Conservation (phyloP, 1,140 invertebrate genomes). For the Oncopeltus fasciatus region DNA sequence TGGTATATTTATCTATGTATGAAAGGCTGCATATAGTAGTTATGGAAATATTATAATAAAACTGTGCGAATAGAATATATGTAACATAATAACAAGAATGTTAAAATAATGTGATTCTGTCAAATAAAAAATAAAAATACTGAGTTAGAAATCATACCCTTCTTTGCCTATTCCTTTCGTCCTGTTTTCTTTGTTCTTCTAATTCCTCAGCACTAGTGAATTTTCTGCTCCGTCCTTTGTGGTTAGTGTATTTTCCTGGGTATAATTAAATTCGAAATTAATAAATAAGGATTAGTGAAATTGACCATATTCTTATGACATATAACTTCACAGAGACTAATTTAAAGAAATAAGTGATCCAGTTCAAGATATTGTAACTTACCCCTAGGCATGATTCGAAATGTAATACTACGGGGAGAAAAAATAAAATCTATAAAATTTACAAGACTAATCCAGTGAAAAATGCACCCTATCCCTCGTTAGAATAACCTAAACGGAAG, state of each 20-base stretch:
- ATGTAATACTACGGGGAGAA: neutral
- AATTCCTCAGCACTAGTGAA: conserved; percentile 89
- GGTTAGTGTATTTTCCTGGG: conserved; percentile 75
- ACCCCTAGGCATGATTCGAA: conserved; percentile 13
- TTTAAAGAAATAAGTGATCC: neutral
- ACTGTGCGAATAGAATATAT: too few relatives aligned
- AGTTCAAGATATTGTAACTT: neutral
- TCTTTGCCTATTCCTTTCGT: conserved; percentile 52
- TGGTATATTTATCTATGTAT: too few relatives aligned
- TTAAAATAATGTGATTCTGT: too few relatives aligned
- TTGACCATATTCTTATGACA: neutral
- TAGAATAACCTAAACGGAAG: neutral
- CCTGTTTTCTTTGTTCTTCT: conserved; percentile 67
- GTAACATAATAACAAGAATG: too few relatives aligned
- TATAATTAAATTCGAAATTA: neutral
- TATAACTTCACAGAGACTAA: neutral
- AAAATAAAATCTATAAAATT: neutral
- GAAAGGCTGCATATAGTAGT: too few relatives aligned
- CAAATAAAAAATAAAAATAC: too few relatives aligned
- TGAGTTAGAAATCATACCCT: too few relatives aligned
- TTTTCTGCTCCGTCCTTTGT: conserved; percentile 80
- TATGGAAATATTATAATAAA: too few relatives aligned
- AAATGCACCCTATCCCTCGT: neutral
- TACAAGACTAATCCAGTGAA: neutral
- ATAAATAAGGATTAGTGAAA: neutral